Evolutionary conservation across 2,797 vertebrate species (phyloP), one percentile per base, ranked within the genome.

Genomic region (Urocyon cinereoargenteus): DNA sequence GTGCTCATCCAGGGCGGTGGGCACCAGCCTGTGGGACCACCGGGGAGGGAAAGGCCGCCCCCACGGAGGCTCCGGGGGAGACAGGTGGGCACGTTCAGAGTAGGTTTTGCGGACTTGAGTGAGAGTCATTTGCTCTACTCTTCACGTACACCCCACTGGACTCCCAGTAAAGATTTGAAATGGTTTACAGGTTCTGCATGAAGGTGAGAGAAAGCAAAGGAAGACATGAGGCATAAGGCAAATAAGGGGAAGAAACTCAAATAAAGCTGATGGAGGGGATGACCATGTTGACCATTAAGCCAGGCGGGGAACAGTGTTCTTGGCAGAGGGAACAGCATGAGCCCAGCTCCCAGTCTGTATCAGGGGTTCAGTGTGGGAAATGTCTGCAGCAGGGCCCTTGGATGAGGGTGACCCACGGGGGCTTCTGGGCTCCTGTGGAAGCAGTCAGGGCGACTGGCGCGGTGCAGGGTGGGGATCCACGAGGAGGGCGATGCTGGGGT

Each of bases 121-220:
- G n/a, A 68, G 77, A 86, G 53, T 64, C 66, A 2, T 59, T 87
- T 53, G 40, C 15, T 83, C 45, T 18, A 0, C 68, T 93, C 36
- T 66, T 70, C 68, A 36, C 53, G 0, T 70, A 61, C 5, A 49
- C 49, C 18, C 70, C 34, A 34, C 49, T 82, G 83, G 53, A 72
- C 66, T 96, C 64, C 75, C 72, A 81, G 92, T 55, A 61, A 93
- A 96, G 75, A 40, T 86, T 85, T 70, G 28, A 66, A 59, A 61
- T 36, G 45, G 12, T 85, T 36, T 49, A 26, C 12, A 89, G 24
- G 31, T 40, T 88, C 45, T 70, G 8, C 19, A 15, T 83, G 57
- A 92, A 78, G 92, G 72, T 93, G 88, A 93, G 73, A 91, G 78
- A 45, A 87, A 91, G 31, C 77, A 8, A 90, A 51, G 10, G 64